Base-by-base conservation (phyloP, 2,888 invertebrate genomes). In the Habrosyne pyritoides region DNA sequence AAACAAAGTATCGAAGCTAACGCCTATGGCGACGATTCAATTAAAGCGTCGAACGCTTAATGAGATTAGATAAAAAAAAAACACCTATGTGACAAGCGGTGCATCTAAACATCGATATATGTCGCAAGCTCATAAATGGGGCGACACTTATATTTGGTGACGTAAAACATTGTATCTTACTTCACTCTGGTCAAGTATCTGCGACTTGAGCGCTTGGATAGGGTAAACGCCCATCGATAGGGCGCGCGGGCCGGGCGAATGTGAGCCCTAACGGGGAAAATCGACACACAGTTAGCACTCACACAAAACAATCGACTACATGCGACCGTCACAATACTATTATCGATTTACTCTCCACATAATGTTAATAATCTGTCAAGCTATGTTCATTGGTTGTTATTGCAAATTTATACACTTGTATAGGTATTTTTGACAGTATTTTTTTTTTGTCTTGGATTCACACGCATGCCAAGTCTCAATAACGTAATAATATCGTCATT, bases 191-290 rank as follows among this genome's bases (percentile, higher is more conserved):
- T 95, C 95, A 89, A 97, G 95, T 91, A 97, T 96, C 94, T 95
- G 95, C 89, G 97, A 97, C 93, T 96, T 95, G 93, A 98, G 94
- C 93, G 95, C 95, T 94, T 97, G 96, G 90, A 97, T 96, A 87
- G 97, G 97, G 93, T 95, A 98, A 87, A 96, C 95, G 83, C 98
- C 98, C 96, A 97, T 96, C 79, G 97, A 96, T 79, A 97, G 95
- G 87, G 96, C 96, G 89, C 97, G 96, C 90, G 97, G 97, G 93
- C 97, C 97, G 89, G 98, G 98, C 91, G 98, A 97, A 93, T 97
- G 97, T 84, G 97, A 96, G 93, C 98, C 97, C 97, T 97, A 93
- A 85, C 86, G 81, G 86, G 48, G 87, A 89, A 90, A 91, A 89
- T 89, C 93, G 88, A 81, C 85, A 91, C 87, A 91, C 91, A 83